Percentiles rank a stretch among this genome's conserved stretches.
These are phyloP conservation scores for Tupaia tana DNA, from an alignment of 2,113 vertebrate species.

Conservation along the genomic window DNA sequence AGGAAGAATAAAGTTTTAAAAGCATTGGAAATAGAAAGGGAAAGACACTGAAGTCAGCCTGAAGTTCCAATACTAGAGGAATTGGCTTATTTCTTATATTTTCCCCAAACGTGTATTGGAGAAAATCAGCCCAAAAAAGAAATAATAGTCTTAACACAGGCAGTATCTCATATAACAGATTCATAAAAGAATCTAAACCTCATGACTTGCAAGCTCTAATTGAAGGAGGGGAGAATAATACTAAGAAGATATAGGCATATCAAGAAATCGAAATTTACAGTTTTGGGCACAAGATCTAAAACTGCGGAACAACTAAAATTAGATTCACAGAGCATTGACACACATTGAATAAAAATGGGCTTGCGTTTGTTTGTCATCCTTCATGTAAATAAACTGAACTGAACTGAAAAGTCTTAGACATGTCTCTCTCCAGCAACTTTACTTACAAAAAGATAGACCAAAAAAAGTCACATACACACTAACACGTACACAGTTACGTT, in stretches of 20 bases:
- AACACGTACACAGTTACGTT: not conserved
- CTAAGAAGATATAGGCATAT: not conserved
- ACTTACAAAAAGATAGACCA: not conserved
- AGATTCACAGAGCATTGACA: not conserved
- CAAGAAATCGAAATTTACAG: not conserved
- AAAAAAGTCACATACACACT: not conserved
- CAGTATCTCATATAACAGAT: not conserved
- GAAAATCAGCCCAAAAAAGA: not conserved
- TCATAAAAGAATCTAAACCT: not conserved
- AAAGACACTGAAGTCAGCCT: not conserved
- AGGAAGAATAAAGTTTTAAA: too few species aligned
- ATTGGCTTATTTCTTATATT: not conserved
- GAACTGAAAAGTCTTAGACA: conserved; percentile 29
- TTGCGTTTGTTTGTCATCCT: conserved; percentile 42
- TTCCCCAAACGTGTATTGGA: not conserved
- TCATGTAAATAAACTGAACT: conserved; percentile 28
- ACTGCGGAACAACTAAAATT: conserved; percentile 24
- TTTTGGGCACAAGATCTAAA: not conserved
- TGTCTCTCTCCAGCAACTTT: not conserved
- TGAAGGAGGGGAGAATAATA: not conserved
- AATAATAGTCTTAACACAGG: not conserved
- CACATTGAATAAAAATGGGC: conserved; percentile 29
- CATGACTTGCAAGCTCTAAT: not conserved
- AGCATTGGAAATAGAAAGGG: not conserved
- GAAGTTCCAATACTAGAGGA: not conserved